Conservation (phyloP, 2,113 vertebrate species). For the Petroica traversi region DNA sequence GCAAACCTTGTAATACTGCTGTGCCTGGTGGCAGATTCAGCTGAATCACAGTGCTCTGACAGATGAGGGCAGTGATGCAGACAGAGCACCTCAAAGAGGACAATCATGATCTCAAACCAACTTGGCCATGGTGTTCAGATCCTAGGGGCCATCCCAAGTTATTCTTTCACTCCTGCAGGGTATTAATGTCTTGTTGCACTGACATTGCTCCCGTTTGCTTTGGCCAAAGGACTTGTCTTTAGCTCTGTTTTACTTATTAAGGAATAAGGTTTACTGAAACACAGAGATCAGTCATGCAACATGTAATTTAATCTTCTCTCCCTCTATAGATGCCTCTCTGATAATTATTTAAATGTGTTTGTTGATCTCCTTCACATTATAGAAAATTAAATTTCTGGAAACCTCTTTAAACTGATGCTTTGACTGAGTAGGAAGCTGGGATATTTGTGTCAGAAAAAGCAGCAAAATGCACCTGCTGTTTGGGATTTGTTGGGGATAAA, state of each 20-base stretch:
- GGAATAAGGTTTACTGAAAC: neutral
- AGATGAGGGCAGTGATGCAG: neutral
- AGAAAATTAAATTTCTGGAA: neutral
- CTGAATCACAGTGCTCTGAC: neutral
- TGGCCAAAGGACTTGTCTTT: neutral
- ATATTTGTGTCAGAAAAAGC: neutral
- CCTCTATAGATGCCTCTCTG: neutral
- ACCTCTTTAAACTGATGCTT: neutral
- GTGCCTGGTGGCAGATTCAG: neutral
- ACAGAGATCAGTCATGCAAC: neutral
- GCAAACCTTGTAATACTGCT: neutral
- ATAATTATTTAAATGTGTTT: neutral
- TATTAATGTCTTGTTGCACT: neutral
- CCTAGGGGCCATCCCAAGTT: neutral
- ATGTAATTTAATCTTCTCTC: neutral
- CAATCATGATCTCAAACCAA: neutral
- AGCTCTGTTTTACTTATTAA: neutral
- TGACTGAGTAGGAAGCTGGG: neutral
- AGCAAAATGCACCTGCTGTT: neutral
- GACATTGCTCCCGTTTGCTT: neutral
- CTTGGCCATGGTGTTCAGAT: accelerated
- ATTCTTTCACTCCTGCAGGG: neutral
- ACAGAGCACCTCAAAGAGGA: neutral
- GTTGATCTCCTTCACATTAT: neutral
- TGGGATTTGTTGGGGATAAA: neutral